These are phyloP conservation scores for Camelus dromedarius DNA, from an alignment of 2,113 vertebrate genomes.

Conservation along the genomic window DNA sequence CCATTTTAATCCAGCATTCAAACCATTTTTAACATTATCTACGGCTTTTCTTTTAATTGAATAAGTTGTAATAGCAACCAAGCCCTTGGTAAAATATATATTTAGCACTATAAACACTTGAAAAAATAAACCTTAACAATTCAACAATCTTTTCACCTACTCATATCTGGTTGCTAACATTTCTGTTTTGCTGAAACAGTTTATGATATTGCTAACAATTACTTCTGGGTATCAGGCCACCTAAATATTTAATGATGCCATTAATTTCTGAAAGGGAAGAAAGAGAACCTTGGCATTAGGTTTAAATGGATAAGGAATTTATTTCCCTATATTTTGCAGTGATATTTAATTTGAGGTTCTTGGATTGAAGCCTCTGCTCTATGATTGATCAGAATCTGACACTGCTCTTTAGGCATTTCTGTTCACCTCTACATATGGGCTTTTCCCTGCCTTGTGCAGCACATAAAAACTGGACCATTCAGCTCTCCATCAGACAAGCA, in stretches of 20 bases:
- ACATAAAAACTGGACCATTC: neutral
- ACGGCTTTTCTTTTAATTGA: conserved; percentile 36
- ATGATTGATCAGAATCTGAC: conserved; percentile 48
- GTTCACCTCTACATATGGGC: conserved; percentile 38
- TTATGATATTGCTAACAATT: conserved; percentile 60
- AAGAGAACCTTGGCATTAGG: conserved; percentile 44
- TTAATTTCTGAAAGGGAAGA: conserved; percentile 70
- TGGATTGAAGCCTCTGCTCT: conserved; percentile 4
- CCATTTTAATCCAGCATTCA: conserved; percentile 8
- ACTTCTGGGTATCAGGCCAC: neutral
- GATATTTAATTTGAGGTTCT: conserved; percentile 65
- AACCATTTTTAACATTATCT: conserved; percentile 44
- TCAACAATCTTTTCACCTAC: neutral
- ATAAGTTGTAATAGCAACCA: neutral
- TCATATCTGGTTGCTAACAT: conserved; percentile 38
- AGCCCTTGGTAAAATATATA: conserved; percentile 43
- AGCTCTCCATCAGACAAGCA: conserved; percentile 64
- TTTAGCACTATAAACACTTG: neutral
- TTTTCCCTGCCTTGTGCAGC: neutral
- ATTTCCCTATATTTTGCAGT: conserved; percentile 57
- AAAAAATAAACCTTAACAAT: conserved; percentile 43
- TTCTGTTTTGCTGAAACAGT: conserved; percentile 56
- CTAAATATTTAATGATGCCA: conserved; percentile 72
- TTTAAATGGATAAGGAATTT: conserved; percentile 57
- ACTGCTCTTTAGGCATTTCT: conserved; percentile 20